Conservation (phyloP, 2,797 vertebrate species). For the Halcyon badia region DNA sequence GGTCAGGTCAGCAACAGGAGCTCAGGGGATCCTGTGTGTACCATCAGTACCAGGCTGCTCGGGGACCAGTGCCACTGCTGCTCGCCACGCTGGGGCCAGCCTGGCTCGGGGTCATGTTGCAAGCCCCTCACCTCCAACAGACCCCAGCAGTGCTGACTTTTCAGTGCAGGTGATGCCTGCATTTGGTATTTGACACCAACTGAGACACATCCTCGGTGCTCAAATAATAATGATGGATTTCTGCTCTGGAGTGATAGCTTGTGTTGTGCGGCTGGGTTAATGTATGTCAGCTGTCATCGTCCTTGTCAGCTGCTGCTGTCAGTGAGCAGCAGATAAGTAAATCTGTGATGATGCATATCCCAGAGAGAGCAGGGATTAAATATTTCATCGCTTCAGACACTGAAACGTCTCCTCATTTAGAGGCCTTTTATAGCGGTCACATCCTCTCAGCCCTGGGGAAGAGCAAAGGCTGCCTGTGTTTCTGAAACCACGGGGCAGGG, state of each 20-base stretch:
- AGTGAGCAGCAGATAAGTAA: constrained; percentile 44
- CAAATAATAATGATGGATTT: constrained; percentile 43
- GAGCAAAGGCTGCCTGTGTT: background rate
- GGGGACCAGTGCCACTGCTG: background rate
- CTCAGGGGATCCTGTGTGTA: accelerated
- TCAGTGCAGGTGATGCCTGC: background rate
- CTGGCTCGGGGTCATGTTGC: accelerated
- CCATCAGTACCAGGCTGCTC: background rate
- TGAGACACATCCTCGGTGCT: background rate
- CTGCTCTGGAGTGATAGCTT: constrained; percentile 23
- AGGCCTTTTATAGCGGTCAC: background rate
- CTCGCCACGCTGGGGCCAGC: background rate
- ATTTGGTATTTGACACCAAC: accelerated
- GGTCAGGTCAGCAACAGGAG: background rate
- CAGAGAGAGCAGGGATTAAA: constrained; percentile 48
- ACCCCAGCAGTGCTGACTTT: background rate
- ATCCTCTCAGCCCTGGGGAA: background rate
- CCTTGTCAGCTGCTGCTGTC: constrained; percentile 47
- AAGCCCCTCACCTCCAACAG: accelerated
- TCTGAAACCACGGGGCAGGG: accelerated
- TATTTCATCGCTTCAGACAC: constrained; percentile 5
- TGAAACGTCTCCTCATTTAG: background rate
- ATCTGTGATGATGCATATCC: constrained; percentile 58
- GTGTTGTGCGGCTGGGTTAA: constrained; percentile 23
- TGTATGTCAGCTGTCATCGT: constrained; percentile 55